Base-by-base conservation (phyloP, 1,140 invertebrate species). In the Apis dorsata region DNA sequence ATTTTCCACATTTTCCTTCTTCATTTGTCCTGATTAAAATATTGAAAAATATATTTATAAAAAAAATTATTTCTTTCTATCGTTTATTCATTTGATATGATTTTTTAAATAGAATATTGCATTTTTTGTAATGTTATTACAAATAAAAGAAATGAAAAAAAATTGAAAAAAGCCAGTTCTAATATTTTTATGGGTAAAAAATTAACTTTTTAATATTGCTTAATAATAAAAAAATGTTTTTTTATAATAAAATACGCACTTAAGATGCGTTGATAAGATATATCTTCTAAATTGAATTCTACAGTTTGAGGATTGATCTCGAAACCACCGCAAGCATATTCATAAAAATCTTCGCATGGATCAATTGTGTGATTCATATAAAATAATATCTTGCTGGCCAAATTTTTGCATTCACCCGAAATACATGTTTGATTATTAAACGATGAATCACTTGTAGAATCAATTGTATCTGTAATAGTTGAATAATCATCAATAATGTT, bases 321-420 rank as follows among this genome's bases (percentile, higher is more conserved):
- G 44, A 94, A 95, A 10, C 94, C 93, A 34, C 95, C 95, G 81
- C 95, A 95, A 57, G 95, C 93, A 79, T 94, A 95, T 55, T 94
- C 90, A 84, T 96, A 96, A 90, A 97, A 96, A 90, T 97, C 95
- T 8, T 95, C 93, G 86, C 96, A 97, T 10, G 96, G 96, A 88
- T 96, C 92, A 0, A 94, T 93, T 7, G 88, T 90, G 55, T 92
- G 91, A 81, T 95, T 93, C 92, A 96, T 95, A 55, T 94, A 94
- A 15, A 90, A 90, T 17, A 95, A 57, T 15, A 95, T 91, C 57
- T 89, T 91, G 49, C 93, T 91, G 17, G 94, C 91, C 65, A 88
- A 24, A 34, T 88, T 84, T 66, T 92, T 92, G 53, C 91, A 93
- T 11, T 83, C 72, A 24, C 86, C 82, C 13, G 86, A 78, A 8